Base-by-base conservation (phyloP, 2,888 invertebrate species). In the Tipula confusa region DNA sequence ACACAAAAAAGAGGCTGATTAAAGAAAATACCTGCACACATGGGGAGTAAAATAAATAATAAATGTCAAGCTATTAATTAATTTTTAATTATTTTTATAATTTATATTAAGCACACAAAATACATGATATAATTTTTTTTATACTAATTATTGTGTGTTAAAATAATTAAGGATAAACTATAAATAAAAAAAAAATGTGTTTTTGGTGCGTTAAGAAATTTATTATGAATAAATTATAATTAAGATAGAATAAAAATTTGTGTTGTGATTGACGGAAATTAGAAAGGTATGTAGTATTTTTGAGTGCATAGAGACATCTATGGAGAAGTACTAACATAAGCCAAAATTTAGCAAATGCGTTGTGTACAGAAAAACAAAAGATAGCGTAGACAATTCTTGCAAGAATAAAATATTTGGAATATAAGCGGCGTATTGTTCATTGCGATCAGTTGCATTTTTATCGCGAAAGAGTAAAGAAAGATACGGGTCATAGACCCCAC, bases 1-100 rank as follows among this genome's bases (percentile, higher is more conserved):
- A 15, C 15, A 43, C 9, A 9, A 4, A 15, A n/a, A 64, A 64
- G 64, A 64, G 64, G 64, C 24, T 24, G 64, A 64, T 24, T 9
- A 24, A 9, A 24, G 7, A 64, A 24, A 24, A 24, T 64, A 64
- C 24, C 24, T 64, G 24, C 24, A 64, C 64, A 18, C 64, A 9
- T 64, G 9, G 24, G 64, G 7, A 9, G 64, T 64, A 64, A 43
- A 64, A 64, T 24, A 64, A 64, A 64, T 24, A 33, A n/a, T n/a
- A 64, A 64, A 64, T 64, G 64, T 64, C 18, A 64, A 64, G 64
- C 64, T 64, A 64, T 64, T 64, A 64, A 64, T 64, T 64, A 64
- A 64, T 64, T 64, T 5, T 64, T 64, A 64, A 64, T 24, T 64
- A 64, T 64, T 64, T 64, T 64, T 64, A 64, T 64, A 64, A 43